Conservation (phyloP, 2,797 vertebrate genomes). For the Bradypodion pumilum region DNA sequence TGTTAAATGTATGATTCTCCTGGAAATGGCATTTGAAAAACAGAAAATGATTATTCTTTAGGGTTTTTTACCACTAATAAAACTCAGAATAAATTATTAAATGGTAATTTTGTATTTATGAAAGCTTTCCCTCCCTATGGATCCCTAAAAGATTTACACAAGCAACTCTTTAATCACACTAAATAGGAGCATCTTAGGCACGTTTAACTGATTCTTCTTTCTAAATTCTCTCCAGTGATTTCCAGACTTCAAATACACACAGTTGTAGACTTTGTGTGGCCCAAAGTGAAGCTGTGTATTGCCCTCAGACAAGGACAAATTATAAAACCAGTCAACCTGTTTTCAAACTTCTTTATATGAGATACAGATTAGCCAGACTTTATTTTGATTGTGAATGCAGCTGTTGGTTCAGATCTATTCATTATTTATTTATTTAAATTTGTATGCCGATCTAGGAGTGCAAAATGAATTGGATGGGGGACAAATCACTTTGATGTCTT, state of each 20-base stretch:
- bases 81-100: conserved; percentile 31
- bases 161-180: conserved; percentile 39
- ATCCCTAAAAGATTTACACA: conserved; percentile 58
- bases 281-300: no score
- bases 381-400: no score
- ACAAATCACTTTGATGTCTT: no score
- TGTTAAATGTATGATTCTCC: conserved; percentile 6
- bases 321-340: no score
- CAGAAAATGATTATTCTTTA: not conserved
- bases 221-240: conserved; percentile 7
- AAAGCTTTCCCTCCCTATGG: conserved; percentile 55
- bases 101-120: not conserved
- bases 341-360: no score
- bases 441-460: no score
- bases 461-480: no score
- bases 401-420: no score
- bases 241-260: not conserved
- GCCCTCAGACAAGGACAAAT: no score
- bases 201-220: conserved; percentile 22
- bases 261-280: not conserved
- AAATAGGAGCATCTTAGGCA: conserved; percentile 19
- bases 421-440: no score
- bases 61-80: conserved; percentile 35
- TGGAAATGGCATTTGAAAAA: conserved; percentile 32
- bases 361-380: no score